Evolutionary conservation across 2,888 invertebrate genomes (phyloP).

Genomic region (Sinhomidia bicolor): DNA sequence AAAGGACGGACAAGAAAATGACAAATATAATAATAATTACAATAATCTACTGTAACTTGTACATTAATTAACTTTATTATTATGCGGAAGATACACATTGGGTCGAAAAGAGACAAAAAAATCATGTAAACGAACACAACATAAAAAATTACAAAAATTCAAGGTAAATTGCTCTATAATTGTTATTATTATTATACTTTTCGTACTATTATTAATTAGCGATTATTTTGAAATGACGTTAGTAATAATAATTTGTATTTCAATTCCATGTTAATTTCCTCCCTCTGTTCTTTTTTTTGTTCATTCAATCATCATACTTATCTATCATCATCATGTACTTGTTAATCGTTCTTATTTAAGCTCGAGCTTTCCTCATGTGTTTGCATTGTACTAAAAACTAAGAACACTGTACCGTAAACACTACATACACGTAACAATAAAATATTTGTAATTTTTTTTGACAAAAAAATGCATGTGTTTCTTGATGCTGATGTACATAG

Average conservation of each 20-base stretch:
- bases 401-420: neutral
- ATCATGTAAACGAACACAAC: neutral
- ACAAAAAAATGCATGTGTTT: neutral
- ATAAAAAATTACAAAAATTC: conserved; percentile 25
- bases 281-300: neutral
- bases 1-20: conserved; percentile 47
- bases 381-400: neutral
- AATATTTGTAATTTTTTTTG: neutral
- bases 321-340: conserved; percentile 40
- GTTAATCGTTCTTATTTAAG: conserved; percentile 33
- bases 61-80: neutral
- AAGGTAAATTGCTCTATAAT: neutral
- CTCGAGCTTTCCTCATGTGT: conserved; percentile 21
- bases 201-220: neutral
- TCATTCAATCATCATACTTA: conserved; percentile 8
- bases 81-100: neutral
- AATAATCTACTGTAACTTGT: neutral
- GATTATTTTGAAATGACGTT: too few species aligned
- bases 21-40: neutral
- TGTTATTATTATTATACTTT: neutral
- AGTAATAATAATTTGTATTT: neutral
- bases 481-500: neutral
- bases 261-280: conserved; percentile 3
- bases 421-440: neutral
- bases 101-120: neutral